Evolutionary conservation across 1,140 invertebrate species (phyloP).

Genomic region (Drosophila kurseongensis): DNA sequence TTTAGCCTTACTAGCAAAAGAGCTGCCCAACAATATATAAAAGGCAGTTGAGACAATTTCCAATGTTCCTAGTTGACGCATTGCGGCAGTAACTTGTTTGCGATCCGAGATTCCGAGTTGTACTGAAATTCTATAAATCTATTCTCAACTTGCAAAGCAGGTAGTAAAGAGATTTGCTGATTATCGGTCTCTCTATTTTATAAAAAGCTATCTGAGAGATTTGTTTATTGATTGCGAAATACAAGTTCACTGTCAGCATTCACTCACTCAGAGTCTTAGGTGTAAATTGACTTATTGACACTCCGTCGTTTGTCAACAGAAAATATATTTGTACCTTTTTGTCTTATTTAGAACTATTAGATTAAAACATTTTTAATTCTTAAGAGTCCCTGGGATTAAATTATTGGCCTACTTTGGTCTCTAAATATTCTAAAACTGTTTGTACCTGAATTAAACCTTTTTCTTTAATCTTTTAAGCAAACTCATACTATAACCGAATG

Average conservation of each 20-base stretch:
- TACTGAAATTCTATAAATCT: slow-evolving; percentile 1
- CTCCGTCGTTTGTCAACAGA: no score
- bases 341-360: no score
- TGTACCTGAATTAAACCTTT: not conserved
- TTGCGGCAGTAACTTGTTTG: slow-evolving; percentile 29
- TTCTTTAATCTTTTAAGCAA: not conserved
- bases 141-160: not conserved
- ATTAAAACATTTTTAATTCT: no score
- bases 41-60: not conserved
- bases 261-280: not conserved
- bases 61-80: not conserved
- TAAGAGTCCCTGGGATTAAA: no score
- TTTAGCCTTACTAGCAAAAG: not conserved
- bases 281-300: slow-evolving; percentile 9
- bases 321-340: not conserved
- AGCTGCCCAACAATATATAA: not conserved
- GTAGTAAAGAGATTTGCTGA: not conserved
- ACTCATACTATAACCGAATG: not conserved
- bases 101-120: slow-evolving; percentile 2
- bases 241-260: not conserved
- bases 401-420: no score
- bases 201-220: not conserved
- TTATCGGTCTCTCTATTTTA: not conserved
- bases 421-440: not conserved
- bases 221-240: not conserved